Conservation (phyloP, 2,113 vertebrate species). For the Pygoscelis adeliae region DNA sequence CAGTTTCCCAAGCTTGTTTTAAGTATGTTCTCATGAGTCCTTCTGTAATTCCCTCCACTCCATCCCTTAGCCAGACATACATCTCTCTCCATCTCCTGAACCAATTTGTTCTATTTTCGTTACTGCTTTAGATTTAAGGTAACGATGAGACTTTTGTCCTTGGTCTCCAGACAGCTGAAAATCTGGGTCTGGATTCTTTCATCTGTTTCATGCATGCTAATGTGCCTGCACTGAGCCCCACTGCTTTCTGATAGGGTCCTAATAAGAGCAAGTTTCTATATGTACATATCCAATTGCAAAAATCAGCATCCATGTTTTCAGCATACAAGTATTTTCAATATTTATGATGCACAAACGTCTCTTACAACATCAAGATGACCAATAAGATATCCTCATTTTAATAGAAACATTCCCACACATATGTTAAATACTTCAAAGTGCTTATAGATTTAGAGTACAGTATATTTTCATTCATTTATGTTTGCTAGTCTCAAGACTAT, state of each 20-base stretch:
- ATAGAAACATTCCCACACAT: background rate
- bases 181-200: background rate
- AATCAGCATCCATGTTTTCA: background rate
- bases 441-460: background rate
- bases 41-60: background rate
- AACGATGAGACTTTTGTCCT: constrained; percentile 5
- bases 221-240: background rate
- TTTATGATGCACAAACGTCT: background rate
- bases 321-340: background rate
- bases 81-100: background rate
- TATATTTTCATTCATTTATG: background rate
- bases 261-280: background rate
- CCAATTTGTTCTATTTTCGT: constrained; percentile 8
- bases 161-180: constrained; percentile 19
- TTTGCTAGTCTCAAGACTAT: background rate
- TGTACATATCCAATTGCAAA: background rate
- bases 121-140: background rate
- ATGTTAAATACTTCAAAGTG: background rate
- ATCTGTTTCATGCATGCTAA: background rate
- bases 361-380: background rate
- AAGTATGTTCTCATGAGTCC: background rate
- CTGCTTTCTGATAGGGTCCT: background rate
- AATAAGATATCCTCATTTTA: background rate
- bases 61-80: background rate
- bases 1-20: background rate